Evolutionary conservation across 2,888 invertebrate genomes (phyloP).

Genomic region (Tethea ocularis): DNA sequence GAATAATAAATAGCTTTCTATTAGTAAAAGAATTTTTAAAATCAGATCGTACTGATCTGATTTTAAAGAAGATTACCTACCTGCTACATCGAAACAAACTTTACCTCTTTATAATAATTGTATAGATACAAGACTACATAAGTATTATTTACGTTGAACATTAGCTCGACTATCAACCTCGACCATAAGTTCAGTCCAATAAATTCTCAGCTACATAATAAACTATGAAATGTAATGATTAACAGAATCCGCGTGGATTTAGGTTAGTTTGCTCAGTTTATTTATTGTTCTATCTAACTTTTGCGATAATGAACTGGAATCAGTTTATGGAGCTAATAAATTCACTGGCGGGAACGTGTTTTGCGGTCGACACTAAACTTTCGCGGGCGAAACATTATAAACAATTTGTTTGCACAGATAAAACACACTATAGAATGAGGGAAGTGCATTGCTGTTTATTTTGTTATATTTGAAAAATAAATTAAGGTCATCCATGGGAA

Average conservation of each 20-base stretch:
- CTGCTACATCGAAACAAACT: no score
- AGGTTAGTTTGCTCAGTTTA: slow-evolving; percentile 24
- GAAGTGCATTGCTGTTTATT: no score
- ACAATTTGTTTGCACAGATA: slow-evolving; percentile 25
- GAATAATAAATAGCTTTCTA: no score
- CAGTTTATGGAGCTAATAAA: slow-evolving; percentile 35
- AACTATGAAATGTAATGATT: slow-evolving; percentile 28
- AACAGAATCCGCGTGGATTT: slow-evolving; percentile 20
- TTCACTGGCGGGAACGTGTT: slow-evolving; percentile 18
- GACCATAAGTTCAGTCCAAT: slow-evolving; percentile 1
- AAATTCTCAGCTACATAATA: background rate
- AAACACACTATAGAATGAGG: slow-evolving; percentile 13
- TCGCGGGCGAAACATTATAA: slow-evolving; percentile 25
- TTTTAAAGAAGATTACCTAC: no score
- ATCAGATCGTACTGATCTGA: no score
- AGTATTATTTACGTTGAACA: background rate
- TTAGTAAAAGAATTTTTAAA: no score
- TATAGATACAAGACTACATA: no score
- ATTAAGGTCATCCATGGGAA: no score
- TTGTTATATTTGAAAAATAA: no score
- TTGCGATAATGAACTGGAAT: slow-evolving; percentile 33
- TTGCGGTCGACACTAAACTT: slow-evolving; percentile 24
- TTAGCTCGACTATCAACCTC: background rate
- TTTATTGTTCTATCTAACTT: slow-evolving; percentile 35
- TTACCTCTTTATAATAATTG: no score